Conservation (phyloP, 2,888 invertebrate species). For the Melangyna quadrimaculata region DNA sequence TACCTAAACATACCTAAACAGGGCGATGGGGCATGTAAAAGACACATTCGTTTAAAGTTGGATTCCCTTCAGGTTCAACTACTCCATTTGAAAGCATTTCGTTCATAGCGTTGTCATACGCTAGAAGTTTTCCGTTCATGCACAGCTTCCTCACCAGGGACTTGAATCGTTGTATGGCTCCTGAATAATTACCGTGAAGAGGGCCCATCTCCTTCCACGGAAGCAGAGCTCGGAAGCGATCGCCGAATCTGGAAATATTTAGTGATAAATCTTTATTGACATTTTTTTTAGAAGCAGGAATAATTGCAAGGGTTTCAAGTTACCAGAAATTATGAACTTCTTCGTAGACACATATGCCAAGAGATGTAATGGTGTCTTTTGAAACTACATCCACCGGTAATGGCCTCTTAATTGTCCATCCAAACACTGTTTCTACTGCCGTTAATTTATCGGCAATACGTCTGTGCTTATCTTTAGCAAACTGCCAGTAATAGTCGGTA, state of each 20-base stretch:
- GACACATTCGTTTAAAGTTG: not conserved
- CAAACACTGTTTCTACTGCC: constrained; percentile 24
- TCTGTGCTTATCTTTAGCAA: not conserved
- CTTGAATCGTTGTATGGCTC: constrained; percentile 4
- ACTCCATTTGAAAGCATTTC: constrained; percentile 16
- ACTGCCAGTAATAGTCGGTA: constrained; percentile 18
- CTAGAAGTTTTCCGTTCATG: not conserved
- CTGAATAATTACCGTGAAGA: constrained; percentile 1
- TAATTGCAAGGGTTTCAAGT: no score
- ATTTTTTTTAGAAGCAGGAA: no score
- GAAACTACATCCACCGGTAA: not conserved
- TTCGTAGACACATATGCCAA: not conserved
- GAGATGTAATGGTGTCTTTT: not conserved
- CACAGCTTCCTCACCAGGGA: constrained; percentile 2
- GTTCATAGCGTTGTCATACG: not conserved
- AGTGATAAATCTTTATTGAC: constrained; percentile 7
- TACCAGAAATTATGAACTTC: no score
- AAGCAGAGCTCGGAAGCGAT: not conserved
- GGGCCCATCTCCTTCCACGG: not conserved
- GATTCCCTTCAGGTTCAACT: not conserved
- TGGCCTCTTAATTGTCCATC: constrained; percentile 23
- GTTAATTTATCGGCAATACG: constrained; percentile 16
- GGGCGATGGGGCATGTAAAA: no score
- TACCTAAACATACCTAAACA: no score
- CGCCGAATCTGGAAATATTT: not conserved